Percentiles rank a stretch among this genome's conserved stretches.
Evolutionary conservation across 2,113 vertebrate genomes (phyloP).

Genomic region (Anhinga rufa): DNA sequence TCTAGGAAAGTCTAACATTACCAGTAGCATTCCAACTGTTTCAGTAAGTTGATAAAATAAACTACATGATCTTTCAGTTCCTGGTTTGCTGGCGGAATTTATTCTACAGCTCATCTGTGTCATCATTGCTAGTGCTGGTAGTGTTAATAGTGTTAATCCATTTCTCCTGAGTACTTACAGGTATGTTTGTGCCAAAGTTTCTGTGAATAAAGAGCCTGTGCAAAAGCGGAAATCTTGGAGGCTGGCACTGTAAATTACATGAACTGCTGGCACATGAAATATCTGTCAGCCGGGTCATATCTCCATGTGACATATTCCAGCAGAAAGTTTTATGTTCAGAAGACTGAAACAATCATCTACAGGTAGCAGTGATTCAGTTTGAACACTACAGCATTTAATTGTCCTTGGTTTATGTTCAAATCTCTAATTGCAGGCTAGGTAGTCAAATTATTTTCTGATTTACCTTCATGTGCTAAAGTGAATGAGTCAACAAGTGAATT

Average conservation of each 20-base stretch:
- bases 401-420: not conserved
- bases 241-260: not conserved
- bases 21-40: not conserved
- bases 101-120: not conserved
- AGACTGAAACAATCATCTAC: not conserved
- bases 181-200: not conserved
- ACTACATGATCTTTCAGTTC: not conserved
- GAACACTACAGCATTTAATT: not conserved
- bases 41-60: not conserved
- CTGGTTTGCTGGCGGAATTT: not conserved
- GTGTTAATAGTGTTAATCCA: not conserved
- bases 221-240: not conserved
- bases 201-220: not conserved
- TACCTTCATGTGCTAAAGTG: constrained; percentile 20
- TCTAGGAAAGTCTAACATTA: not conserved
- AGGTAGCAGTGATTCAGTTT: not conserved
- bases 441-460: constrained; percentile 49
- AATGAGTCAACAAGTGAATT: constrained; percentile 46
- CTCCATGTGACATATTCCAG: not conserved
- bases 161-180: not conserved
- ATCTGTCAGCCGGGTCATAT: not conserved
- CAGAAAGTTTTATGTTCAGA: not conserved
- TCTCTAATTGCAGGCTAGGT: constrained; percentile 15
- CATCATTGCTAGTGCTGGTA: not conserved
- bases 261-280: not conserved